Percentiles rank a stretch among this genome's conserved stretches.
phyloP scores from a whole-genome alignment of 1,140 invertebrate genomes.

The Papilio helenus region DNA sequence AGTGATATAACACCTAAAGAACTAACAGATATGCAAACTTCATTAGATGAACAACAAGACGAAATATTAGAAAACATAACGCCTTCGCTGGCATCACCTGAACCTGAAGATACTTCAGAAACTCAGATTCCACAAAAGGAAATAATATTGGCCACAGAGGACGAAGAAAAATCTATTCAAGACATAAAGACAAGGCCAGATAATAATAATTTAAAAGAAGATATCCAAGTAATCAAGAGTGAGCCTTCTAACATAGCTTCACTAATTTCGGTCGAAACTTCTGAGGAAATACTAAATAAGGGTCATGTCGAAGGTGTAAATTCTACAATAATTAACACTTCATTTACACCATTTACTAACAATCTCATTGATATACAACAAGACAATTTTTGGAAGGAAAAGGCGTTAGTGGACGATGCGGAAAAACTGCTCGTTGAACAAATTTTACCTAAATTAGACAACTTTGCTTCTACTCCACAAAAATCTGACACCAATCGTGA shows the following conservation, averaged over 20 bases:
- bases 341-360: constrained; percentile 54
- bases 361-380: constrained; percentile 57
- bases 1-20: constrained; percentile 68
- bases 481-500: constrained; percentile 2
- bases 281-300: background rate
- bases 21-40: constrained; percentile 59
- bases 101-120: constrained; percentile 57
- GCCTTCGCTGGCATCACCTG: constrained; percentile 68
- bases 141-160: background rate
- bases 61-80: constrained; percentile 65
- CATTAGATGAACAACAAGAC: constrained; percentile 64
- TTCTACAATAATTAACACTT: constrained; percentile 54
- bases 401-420: constrained; percentile 62
- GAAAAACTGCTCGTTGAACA: constrained; percentile 58
- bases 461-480: constrained; percentile 24
- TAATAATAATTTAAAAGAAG: background rate
- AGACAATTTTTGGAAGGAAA: constrained; percentile 70
- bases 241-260: background rate
- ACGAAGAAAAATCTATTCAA: background rate
- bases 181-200: background rate
- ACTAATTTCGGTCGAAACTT: background rate
- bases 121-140: constrained; percentile 7
- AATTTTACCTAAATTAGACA: constrained; percentile 37
- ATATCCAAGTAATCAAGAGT: background rate
- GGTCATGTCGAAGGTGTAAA: constrained; percentile 26